Evolutionary conservation across 1,140 invertebrate genomes (phyloP).

Genomic region (Teleogryllus occipitalis): DNA sequence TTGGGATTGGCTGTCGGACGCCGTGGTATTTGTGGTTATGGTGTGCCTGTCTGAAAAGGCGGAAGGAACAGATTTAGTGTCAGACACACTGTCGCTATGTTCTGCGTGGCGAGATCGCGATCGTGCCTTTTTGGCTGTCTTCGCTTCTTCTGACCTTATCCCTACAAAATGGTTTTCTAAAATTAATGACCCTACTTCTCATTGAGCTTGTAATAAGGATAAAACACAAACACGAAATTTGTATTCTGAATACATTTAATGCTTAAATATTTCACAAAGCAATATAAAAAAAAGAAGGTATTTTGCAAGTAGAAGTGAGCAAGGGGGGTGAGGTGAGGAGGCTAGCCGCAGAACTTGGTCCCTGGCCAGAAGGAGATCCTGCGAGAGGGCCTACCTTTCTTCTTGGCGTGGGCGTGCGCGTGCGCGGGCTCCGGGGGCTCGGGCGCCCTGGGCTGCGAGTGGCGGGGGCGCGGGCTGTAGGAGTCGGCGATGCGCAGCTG

Average conservation of each 20-base stretch:
- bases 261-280: background rate
- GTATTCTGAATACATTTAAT: background rate
- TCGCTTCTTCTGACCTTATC: slow-evolving; percentile 9
- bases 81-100: slow-evolving; percentile 16
- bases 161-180: slow-evolving; percentile 17
- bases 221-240: background rate
- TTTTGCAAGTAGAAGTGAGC: background rate
- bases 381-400: slow-evolving; percentile 59
- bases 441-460: background rate
- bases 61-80: slow-evolving; percentile 19
- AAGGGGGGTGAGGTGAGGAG: background rate
- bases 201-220: background rate
- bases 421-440: background rate
- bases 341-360: slow-evolving; percentile 43
- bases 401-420: slow-evolving; percentile 30
- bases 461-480: background rate
- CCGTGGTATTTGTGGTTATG: slow-evolving; percentile 11
- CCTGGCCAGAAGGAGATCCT: slow-evolving; percentile 66
- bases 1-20: slow-evolving; percentile 19
- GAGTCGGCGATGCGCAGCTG: slow-evolving; percentile 12
- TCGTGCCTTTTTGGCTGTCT: slow-evolving; percentile 15
- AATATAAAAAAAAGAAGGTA: background rate
- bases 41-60: slow-evolving; percentile 17
- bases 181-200: background rate
- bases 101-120: slow-evolving; percentile 12